Evolutionary conservation across 2,888 invertebrate species (phyloP), one percentile per base, ranked within the genome.

Genomic region (Fragum fragum): DNA sequence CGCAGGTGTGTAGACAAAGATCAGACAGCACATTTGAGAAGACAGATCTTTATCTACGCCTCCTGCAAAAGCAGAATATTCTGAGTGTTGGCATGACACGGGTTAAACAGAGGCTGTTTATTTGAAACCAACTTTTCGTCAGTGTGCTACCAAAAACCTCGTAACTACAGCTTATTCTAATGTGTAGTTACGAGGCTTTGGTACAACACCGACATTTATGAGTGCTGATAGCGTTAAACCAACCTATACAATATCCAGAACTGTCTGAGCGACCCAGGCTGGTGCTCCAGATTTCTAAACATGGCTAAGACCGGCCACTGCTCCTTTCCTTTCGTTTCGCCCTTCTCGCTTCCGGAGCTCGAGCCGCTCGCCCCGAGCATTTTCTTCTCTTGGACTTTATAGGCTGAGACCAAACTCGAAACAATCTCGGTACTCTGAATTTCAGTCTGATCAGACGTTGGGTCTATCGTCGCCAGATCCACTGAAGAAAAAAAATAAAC

Each of bases 351-450:
- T 23, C 68, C 66, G n/a, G 69, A 53, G 42, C 78, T 42, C 53
- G 29, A 59, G 9, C 69, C 26, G 42, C 76, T 57, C 59, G 59
- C 66, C 11, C 73, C 66, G 14, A 59, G 70, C 14, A 70, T 21
- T 0, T 70, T 71, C 23, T 66, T 73, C 28, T 78, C 32, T 2
- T 68, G 70, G 0, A 42, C 59, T 66, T 85, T 81, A 29, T 83
- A 88, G 0, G 83, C 83, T 11, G 73, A 59, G 1, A 87, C 79
- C 21, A 99, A 95, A 0, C 97, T 97, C 2, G 97, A 97, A 88
- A 99, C 98, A 95, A 98, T 98, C 90, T 97, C 97, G 93, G 98
- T 98, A 0, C 98, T 99, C 93, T 98, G 98, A 59, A 98, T 95
- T 92, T 99, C 99, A 29, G 98, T 96, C 93, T 99, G 98, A 18